Evolutionary conservation across 2,797 vertebrate species (phyloP).

Genomic region (Limnodromus scolopaceus): DNA sequence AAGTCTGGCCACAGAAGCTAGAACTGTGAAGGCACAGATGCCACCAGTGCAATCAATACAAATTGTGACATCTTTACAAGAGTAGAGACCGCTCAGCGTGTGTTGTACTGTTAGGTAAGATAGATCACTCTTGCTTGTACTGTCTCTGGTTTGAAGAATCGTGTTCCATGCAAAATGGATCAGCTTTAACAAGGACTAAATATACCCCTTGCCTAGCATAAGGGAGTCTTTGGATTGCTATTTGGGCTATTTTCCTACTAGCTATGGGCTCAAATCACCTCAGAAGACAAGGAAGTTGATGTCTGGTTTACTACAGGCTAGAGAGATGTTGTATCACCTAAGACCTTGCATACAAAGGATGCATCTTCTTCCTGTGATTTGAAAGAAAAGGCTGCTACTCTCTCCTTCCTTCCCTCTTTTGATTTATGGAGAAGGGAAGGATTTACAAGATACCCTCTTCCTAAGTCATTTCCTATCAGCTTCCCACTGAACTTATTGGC

Average conservation of each 20-base stretch:
- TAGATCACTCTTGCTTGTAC: background rate
- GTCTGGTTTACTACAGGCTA: background rate
- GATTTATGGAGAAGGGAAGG: background rate
- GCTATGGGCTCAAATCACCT: background rate
- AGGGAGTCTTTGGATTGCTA: background rate
- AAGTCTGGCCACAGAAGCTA: background rate
- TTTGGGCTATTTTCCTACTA: background rate
- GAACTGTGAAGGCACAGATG: background rate
- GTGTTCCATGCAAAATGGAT: background rate
- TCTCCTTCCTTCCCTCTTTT: background rate
- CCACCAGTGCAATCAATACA: background rate
- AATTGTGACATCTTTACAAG: background rate
- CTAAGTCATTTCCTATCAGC: background rate
- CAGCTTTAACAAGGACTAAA: background rate
- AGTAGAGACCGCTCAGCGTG: background rate
- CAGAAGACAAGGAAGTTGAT: background rate
- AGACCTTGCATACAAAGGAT: background rate
- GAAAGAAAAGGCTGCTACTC: background rate
- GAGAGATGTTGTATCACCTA: background rate
- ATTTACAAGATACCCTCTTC: background rate
- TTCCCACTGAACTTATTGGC: background rate
- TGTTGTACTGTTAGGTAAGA: background rate
- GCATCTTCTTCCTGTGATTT: background rate
- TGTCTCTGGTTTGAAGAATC: background rate
- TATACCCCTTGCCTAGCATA: background rate